Evolutionary conservation across 2,113 vertebrate genomes (phyloP).

Genomic region (Panurus biarmicus): DNA sequence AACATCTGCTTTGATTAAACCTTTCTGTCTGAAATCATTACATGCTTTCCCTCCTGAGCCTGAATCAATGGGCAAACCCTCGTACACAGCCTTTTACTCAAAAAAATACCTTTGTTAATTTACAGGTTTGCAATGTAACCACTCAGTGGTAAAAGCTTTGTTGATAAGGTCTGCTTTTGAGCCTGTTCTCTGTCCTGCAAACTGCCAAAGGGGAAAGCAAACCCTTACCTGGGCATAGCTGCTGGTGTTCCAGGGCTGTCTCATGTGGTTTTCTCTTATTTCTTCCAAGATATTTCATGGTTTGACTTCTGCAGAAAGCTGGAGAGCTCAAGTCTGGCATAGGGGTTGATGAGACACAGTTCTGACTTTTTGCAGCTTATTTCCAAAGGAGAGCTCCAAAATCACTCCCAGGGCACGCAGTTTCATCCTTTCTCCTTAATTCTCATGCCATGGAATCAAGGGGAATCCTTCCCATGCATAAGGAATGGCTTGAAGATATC

Average conservation of each 20-base stretch:
- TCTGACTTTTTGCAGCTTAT: not conserved
- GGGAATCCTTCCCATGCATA: not conserved
- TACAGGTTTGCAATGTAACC: not conserved
- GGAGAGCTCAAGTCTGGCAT: not conserved
- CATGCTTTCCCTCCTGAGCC: not conserved
- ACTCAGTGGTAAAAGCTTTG: not conserved
- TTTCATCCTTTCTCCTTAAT: not conserved
- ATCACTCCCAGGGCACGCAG: not conserved
- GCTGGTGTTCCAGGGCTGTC: no score
- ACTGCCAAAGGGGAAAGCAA: not conserved
- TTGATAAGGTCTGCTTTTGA: not conserved
- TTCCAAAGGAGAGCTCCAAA: not conserved
- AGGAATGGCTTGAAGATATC: not conserved
- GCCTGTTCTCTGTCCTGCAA: not conserved
- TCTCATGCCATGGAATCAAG: rapidly evolving
- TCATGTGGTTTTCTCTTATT: not conserved
- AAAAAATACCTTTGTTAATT: not conserved
- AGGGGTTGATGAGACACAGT: not conserved
- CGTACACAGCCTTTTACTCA: not conserved
- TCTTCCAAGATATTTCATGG: not conserved
- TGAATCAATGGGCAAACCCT: not conserved
- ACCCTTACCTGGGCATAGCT: not conserved
- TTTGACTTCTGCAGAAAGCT: not conserved
- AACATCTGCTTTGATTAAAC: not conserved
- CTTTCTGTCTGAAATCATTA: not conserved